Evolutionary conservation across 1,140 invertebrate genomes (phyloP).

Genomic region (Papilio helenus): DNA sequence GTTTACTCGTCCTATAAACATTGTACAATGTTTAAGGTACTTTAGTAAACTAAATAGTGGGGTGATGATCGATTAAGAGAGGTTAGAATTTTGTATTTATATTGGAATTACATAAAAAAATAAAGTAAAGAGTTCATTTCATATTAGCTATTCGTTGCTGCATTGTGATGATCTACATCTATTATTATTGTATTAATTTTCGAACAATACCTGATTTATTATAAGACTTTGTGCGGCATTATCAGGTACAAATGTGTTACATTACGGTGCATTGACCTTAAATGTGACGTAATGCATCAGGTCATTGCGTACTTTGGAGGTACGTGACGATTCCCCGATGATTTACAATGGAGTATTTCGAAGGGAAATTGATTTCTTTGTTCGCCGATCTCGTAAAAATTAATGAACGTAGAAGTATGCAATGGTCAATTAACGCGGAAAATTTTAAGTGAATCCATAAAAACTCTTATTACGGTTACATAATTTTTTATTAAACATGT

Average conservation of each 20-base stretch:
- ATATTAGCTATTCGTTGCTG: no score
- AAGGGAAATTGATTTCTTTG: neutral
- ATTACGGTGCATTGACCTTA: conserved; percentile 9
- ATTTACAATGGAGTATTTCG: neutral
- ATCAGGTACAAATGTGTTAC: conserved; percentile 8
- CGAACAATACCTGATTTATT: neutral
- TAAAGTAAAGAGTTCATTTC: no score
- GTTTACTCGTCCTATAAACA: conserved; percentile 33
- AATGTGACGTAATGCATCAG: conserved; percentile 15
- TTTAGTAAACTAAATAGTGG: conserved; percentile 22
- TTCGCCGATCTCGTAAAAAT: no score
- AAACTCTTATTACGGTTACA: no score
- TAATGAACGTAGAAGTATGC: no score
- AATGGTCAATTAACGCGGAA: no score
- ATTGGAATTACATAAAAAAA: neutral
- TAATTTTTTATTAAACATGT: no score
- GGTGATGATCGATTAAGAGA: conserved; percentile 11
- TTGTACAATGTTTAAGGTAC: conserved; percentile 1
- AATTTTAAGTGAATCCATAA: no score
- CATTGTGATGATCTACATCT: neutral
- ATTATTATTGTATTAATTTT: neutral
- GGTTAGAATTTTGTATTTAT: conserved; percentile 1
- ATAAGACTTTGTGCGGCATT: neutral
- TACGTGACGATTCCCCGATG: neutral
- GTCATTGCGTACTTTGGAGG: neutral